A percentile compares a stretch with the other conserved stretches of the same genome.
Conservation (phyloP, 2,797 vertebrate genomes). For the Leuciscus waleckii region DNA sequence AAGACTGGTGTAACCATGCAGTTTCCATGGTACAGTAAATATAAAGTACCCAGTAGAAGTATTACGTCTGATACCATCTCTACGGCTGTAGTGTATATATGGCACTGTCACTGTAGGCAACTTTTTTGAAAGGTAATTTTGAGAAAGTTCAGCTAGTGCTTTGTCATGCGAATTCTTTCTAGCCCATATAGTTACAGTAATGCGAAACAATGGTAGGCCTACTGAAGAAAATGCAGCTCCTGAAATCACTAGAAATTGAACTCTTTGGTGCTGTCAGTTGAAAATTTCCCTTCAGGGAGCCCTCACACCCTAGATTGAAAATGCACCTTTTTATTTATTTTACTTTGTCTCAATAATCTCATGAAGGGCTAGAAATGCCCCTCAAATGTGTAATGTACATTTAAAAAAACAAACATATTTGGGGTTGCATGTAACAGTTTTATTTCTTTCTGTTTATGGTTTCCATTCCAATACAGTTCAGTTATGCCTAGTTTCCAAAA, state of each 20-base stretch:
- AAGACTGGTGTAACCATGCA: neutral
- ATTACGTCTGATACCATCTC: neutral
- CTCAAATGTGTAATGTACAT: neutral
- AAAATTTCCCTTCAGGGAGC: neutral
- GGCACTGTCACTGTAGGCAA: neutral
- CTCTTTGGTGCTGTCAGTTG: neutral
- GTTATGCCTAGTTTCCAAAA: neutral
- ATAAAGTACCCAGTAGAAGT: neutral
- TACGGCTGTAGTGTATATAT: neutral
- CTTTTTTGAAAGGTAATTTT: slow-evolving; percentile 10
- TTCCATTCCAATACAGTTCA: neutral
- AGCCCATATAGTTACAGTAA: neutral
- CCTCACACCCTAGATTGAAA: neutral
- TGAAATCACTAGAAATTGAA: neutral
- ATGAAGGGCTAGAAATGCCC: neutral
- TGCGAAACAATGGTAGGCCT: neutral
- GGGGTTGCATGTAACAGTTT: neutral
- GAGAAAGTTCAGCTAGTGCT: neutral
- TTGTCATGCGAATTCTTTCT: slow-evolving; percentile 24
- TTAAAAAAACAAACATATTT: neutral
- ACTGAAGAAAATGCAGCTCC: neutral
- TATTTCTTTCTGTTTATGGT: neutral
- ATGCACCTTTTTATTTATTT: neutral
- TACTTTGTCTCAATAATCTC: neutral
- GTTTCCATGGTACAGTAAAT: neutral